Evolutionary conservation across 2,113 vertebrate species (phyloP).

Genomic region (Cairina moschata): DNA sequence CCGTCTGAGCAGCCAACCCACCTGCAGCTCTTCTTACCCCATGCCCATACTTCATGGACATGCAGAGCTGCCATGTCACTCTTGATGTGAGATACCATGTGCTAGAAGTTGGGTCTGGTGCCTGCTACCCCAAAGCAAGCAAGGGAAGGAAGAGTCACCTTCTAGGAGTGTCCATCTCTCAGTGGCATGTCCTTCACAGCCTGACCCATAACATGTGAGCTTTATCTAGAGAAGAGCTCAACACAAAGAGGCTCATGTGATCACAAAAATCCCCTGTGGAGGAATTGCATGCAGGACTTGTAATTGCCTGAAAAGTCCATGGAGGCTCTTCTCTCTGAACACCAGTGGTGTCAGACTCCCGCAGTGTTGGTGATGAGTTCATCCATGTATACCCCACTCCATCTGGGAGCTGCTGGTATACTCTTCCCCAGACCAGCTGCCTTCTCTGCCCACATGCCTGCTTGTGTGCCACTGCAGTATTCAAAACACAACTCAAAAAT

Average conservation of each 20-base stretch:
- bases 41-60: accelerated
- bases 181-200: neutral
- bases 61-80: neutral
- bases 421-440: neutral
- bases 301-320: neutral
- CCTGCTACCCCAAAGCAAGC: neutral
- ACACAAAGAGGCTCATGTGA: neutral
- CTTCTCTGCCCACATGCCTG: neutral
- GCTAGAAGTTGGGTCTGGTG: neutral
- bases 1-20: accelerated
- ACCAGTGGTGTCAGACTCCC: neutral
- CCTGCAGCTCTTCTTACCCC: neutral
- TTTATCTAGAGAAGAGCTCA: neutral
- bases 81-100: accelerated
- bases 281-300: neutral
- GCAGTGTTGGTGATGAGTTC: neutral
- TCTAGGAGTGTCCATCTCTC: neutral
- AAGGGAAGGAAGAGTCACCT: neutral
- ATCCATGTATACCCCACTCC: too few species aligned
- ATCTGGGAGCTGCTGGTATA: neutral
- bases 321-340: accelerated
- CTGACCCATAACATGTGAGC: neutral
- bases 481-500: neutral
- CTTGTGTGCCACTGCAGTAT: neutral
- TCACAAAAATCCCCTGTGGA: neutral